phyloP scores from a whole-genome alignment of 2,888 invertebrate species.

The Dryadula phaetusa region DNA sequence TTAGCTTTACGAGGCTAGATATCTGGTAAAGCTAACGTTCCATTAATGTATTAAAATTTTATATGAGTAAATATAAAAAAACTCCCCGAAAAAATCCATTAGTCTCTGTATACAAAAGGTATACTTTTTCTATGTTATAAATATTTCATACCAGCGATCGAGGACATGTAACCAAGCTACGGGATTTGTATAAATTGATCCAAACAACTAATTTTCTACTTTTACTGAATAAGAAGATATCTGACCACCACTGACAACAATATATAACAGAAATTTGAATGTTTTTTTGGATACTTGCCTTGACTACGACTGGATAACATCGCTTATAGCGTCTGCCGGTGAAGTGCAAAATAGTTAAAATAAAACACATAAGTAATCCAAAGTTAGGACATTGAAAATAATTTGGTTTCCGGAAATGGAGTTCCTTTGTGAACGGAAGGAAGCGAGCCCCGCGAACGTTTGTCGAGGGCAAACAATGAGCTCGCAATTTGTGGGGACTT shows the following conservation, averaged over 20 bases:
- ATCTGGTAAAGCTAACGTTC: background rate
- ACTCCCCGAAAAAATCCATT: background rate
- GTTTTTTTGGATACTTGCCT: too few species aligned
- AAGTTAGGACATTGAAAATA: conserved; percentile 53
- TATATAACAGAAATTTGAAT: too few species aligned
- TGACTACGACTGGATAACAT: too few species aligned
- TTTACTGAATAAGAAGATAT: too few species aligned
- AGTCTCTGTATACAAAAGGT: background rate
- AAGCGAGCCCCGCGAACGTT: conserved; percentile 74
- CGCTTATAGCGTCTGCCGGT: too few species aligned
- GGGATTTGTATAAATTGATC: background rate
- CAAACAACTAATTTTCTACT: too few species aligned
- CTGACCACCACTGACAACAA: too few species aligned
- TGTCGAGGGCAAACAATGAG: conserved; percentile 79
- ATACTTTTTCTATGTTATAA: background rate
- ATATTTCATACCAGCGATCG: background rate
- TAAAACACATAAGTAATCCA: conserved; percentile 26
- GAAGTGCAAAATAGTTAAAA: background rate
- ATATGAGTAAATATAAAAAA: background rate
- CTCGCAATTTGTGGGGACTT: conserved; percentile 75
- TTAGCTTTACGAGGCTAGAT: background rate
- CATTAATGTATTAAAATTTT: conserved; percentile 9
- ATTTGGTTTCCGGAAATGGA: conserved; percentile 73
- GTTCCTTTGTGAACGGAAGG: conserved; percentile 74
- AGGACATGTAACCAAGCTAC: background rate